These are phyloP conservation scores for Pavo muticus DNA, from an alignment of 2,113 vertebrate species.

Conservation along the genomic window DNA sequence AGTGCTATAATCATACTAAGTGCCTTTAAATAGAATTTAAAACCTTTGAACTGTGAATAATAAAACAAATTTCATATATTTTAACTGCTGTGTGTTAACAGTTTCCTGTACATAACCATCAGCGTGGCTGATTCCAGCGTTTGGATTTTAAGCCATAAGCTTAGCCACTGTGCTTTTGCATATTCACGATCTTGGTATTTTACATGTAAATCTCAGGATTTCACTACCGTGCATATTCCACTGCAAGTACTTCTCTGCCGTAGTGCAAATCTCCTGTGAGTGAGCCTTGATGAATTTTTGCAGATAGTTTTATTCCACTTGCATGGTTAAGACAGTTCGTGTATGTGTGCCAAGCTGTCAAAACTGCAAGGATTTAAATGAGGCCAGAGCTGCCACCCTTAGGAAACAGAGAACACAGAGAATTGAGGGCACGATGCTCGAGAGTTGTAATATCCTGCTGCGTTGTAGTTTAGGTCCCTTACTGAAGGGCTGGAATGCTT, in stretches of 20 bases:
- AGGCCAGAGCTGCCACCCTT: background rate
- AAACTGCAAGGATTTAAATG: background rate
- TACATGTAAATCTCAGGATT: constrained; percentile 21
- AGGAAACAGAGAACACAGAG: background rate
- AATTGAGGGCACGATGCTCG: background rate
- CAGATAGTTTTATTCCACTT: constrained; percentile 8
- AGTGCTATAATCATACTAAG: background rate
- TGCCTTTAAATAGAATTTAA: background rate
- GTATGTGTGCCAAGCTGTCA: background rate
- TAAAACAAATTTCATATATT: background rate
- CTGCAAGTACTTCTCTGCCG: background rate
- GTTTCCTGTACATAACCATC: background rate
- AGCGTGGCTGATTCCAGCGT: background rate
- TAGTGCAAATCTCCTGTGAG: constrained; percentile 2
- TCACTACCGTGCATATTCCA: background rate
- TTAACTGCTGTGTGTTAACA: background rate
- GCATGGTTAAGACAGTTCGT: background rate
- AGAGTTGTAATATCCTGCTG: background rate
- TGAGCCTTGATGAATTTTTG: constrained; percentile 26
- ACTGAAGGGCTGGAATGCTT: background rate
- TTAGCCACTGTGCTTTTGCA: background rate
- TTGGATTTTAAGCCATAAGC: background rate
- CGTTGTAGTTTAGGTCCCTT: background rate
- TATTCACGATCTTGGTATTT: background rate
- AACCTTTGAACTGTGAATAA: background rate